Conservation (phyloP, 2,888 invertebrate species). For the Noctua comes region DNA sequence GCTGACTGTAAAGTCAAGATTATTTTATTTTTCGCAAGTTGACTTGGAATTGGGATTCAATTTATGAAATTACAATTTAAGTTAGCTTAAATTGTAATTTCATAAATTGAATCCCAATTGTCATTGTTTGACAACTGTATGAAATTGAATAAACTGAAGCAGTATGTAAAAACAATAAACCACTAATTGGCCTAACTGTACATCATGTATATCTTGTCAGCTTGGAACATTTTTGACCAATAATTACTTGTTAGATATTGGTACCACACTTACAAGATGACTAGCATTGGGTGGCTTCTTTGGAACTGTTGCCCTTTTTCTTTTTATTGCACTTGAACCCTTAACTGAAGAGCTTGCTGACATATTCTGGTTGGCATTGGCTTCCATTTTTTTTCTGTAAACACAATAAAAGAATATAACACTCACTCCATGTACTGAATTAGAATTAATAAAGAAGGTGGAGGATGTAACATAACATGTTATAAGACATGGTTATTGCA, state of each 20-base stretch:
- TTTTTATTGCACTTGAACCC: conserved; percentile 83
- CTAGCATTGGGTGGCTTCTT: conserved; percentile 85
- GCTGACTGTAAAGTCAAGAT: background rate
- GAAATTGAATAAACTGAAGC: background rate
- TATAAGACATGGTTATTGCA: background rate
- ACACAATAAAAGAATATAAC: background rate
- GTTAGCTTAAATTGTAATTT: background rate
- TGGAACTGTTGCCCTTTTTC: conserved; percentile 85
- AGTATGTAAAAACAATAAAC: background rate
- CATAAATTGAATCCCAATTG: background rate
- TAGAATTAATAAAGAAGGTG: background rate
- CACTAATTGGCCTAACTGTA: background rate
- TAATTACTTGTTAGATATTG: background rate
- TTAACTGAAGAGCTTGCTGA: conserved; percentile 77
- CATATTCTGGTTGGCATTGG: conserved; percentile 77
- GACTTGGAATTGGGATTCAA: too few species aligned
- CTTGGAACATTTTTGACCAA: background rate
- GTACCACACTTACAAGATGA: conserved; percentile 78
- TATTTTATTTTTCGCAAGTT: background rate
- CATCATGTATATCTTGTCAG: background rate
- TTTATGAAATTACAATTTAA: too few species aligned
- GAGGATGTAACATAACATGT: background rate
- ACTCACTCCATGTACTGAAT: background rate
- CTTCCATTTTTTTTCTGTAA: conserved; percentile 88
- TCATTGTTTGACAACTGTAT: background rate